Conservation (phyloP, 2,888 invertebrate genomes). For the Drosophila paracracens region DNA sequence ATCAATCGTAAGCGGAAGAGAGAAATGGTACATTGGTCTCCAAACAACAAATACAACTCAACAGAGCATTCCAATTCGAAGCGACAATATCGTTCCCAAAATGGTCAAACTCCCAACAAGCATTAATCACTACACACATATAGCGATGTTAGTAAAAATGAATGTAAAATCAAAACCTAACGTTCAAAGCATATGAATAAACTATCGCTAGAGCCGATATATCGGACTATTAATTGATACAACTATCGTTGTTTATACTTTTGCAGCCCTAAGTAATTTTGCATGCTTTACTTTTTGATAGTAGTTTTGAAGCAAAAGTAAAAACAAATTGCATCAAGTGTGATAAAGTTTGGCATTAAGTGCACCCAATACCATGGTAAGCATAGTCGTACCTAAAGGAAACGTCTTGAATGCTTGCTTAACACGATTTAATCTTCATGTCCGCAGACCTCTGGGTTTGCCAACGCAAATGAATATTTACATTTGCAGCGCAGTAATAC, state of each 20-base stretch:
- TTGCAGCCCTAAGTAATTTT: constrained; percentile 15
- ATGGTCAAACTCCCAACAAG: neutral
- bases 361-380: constrained; percentile 34
- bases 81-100: neutral
- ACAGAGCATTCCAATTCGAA: neutral
- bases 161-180: neutral
- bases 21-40: neutral
- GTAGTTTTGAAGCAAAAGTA: constrained; percentile 8
- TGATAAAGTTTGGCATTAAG: neutral
- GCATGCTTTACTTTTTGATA: constrained; percentile 19
- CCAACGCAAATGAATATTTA: constrained; percentile 36
- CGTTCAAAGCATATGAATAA: neutral
- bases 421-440: neutral
- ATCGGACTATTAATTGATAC: neutral
- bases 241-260: neutral
- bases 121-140: neutral
- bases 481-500: constrained; percentile 20
- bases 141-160: neutral
- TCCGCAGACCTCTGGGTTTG: constrained; percentile 25
- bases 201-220: neutral
- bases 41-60: neutral
- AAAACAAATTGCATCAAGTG: neutral
- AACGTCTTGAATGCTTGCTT: neutral
- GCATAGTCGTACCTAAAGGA: neutral
- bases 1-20: neutral